phyloP scores from a whole-genome alignment of 2,888 invertebrate species.

The Artemia sinica region DNA sequence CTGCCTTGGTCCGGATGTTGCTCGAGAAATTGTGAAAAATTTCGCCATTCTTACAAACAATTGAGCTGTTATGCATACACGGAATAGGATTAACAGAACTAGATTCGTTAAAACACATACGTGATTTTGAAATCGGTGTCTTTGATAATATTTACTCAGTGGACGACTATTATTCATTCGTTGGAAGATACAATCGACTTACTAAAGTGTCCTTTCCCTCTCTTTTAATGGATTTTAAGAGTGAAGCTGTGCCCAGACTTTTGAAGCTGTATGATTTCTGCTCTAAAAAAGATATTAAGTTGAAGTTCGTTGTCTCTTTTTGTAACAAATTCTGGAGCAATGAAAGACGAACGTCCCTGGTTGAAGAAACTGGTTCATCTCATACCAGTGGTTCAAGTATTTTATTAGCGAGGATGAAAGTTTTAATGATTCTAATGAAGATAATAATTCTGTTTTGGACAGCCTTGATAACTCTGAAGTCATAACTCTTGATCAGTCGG shows the following conservation, averaged over 20 bases:
- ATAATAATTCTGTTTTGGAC: too few species aligned
- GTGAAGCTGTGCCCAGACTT: not conserved
- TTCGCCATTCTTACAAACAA: not conserved
- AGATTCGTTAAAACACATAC: not conserved
- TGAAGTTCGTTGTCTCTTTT: not conserved
- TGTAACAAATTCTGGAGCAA: not conserved
- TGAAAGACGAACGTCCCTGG: too few species aligned
- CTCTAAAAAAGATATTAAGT: not conserved
- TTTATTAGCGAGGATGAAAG: too few species aligned
- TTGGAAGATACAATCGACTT: not conserved
- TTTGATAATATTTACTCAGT: not conserved
- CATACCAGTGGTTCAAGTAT: too few species aligned
- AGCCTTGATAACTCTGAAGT: too few species aligned
- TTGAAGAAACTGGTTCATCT: too few species aligned
- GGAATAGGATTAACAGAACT: not conserved
- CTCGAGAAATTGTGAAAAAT: conserved; percentile 1
- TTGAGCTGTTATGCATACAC: not conserved
- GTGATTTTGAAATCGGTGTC: not conserved
- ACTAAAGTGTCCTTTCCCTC: not conserved
- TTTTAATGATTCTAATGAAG: too few species aligned
- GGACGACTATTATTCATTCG: not conserved
- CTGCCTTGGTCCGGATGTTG: not conserved
- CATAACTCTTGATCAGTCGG: too few species aligned
- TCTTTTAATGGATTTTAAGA: not conserved
- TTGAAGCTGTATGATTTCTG: not conserved